Evolutionary conservation across 2,888 invertebrate species (phyloP), one percentile per base, ranked within the genome.

Genomic region (Plagodis pulveraria): DNA sequence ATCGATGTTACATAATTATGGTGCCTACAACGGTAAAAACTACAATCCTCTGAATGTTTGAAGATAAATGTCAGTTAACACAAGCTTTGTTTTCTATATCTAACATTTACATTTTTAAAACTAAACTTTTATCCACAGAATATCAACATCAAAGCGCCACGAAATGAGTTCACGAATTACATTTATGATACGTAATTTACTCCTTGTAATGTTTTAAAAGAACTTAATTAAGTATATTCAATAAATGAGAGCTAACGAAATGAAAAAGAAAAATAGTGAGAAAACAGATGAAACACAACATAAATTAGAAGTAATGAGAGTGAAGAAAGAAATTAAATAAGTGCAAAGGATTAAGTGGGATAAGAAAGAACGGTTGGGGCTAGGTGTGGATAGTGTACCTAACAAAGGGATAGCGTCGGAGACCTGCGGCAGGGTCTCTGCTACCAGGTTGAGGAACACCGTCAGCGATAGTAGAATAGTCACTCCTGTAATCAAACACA

Each of bases 341-440:
- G 76, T 76, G 72, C 45, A 71, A 72, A 80, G 81, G 81, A 64
- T 65, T 69, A 76, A 82, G 80, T 79, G 77, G 82, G 79, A 83
- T 78, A 76, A 85, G 80, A 75, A 48, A 65, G 76, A 83, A 82
- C 77, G 73, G 76, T 78, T 67, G 74, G 80, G 87, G 82, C 76
- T 76, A 83, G 87, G 89, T 84, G 76, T 89, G 91, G 91, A 80
- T 74, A 83, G 91, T 95, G 95, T 97, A 98, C 99, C 99, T 97
- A 99, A 98, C 95, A 99, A 95, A 94, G 99, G 99, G 94, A 99
- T 98, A 94, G 99, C 99, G 94, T 99, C 99, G 94, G 99, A 99
- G 94, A 99, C 99, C 95, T 98, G 98, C 93, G 99, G 99, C 96
- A 99, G 97, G 94, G 99, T 98, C 96, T 99, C 99, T 82, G 99